Evolutionary conservation across 2,888 invertebrate genomes (phyloP).

Genomic region (Cerastoderma edule): DNA sequence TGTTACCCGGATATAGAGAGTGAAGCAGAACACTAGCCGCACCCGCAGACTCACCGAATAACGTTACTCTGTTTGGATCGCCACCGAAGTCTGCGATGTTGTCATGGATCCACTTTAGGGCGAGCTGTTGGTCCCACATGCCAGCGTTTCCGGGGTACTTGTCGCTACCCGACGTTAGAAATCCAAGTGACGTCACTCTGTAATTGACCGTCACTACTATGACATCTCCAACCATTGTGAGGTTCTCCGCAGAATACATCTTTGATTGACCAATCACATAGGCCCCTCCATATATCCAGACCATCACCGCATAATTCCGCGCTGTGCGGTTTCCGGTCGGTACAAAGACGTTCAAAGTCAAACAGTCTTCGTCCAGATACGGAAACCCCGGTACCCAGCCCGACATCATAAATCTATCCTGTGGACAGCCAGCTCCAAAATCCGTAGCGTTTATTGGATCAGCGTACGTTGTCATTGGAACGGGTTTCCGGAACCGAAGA

Average conservation of each 20-base stretch:
- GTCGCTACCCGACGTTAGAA: slow-evolving; percentile 65
- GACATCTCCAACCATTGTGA: slow-evolving; percentile 57
- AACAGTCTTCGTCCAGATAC: slow-evolving; percentile 67
- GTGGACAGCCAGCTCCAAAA: slow-evolving; percentile 62
- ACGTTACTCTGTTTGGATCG: slow-evolving; percentile 94
- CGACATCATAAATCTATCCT: slow-evolving; percentile 49
- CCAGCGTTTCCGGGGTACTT: slow-evolving; percentile 85
- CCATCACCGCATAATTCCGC: slow-evolving; percentile 46
- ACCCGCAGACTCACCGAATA: slow-evolving; percentile 98
- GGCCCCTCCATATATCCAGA: slow-evolving; percentile 67
- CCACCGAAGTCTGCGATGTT: slow-evolving; percentile 85
- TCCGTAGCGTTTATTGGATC: slow-evolving; percentile 49
- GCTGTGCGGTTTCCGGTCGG: slow-evolving; percentile 35
- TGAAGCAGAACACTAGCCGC: slow-evolving; percentile 93
- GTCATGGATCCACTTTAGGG: slow-evolving; percentile 86
- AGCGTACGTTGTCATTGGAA: slow-evolving; percentile 30
- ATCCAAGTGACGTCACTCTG: slow-evolving; percentile 69
- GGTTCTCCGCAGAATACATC: slow-evolving; percentile 62
- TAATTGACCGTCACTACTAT: slow-evolving; percentile 71
- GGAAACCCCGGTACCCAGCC: slow-evolving; percentile 50
- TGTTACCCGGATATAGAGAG: slow-evolving; percentile 93
- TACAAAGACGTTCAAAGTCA: slow-evolving; percentile 67
- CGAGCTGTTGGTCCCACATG: slow-evolving; percentile 97
- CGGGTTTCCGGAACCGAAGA: slow-evolving; percentile 61
- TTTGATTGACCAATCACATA: slow-evolving; percentile 61